Evolutionary conservation across 1,140 invertebrate genomes (phyloP).

Genomic region (Drosophila baimaii): DNA sequence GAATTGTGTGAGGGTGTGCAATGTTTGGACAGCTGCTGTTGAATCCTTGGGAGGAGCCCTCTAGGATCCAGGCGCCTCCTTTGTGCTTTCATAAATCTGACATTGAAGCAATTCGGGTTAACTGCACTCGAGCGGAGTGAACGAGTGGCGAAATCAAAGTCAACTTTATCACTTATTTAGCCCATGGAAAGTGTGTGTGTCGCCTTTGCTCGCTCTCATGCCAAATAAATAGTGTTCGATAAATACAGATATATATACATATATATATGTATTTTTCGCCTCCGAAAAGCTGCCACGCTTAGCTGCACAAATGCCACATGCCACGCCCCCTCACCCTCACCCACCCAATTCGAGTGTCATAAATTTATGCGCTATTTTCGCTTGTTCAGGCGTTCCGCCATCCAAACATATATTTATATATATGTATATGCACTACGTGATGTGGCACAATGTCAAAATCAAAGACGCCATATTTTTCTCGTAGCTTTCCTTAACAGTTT

Average conservation of each 20-base stretch:
- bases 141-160: constrained; percentile 72
- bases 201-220: constrained; percentile 26
- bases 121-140: constrained; percentile 43
- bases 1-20: constrained; percentile 34
- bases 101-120: constrained; percentile 70
- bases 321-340: constrained; percentile 22
- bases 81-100: constrained; percentile 63
- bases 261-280: constrained; percentile 23
- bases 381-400: constrained; percentile 50
- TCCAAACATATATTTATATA: constrained; percentile 26
- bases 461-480: constrained; percentile 71
- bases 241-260: constrained; percentile 49
- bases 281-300: constrained; percentile 63
- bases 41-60: constrained; percentile 38
- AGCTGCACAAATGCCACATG: constrained; percentile 71
- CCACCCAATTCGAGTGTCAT: constrained; percentile 46
- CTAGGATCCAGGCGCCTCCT: constrained; percentile 22
- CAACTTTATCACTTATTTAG: constrained; percentile 79
- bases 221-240: constrained; percentile 75
- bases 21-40: constrained; percentile 56
- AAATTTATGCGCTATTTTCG: constrained; percentile 72
- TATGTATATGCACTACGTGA: constrained; percentile 42
- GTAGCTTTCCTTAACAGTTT: constrained; percentile 51
- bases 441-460: constrained; percentile 70
- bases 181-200: constrained; percentile 44